A percentile compares a stretch with the other conserved stretches of the same genome.
Conservation (phyloP, 2,113 vertebrate species). For the Dasyornis broadbenti region DNA sequence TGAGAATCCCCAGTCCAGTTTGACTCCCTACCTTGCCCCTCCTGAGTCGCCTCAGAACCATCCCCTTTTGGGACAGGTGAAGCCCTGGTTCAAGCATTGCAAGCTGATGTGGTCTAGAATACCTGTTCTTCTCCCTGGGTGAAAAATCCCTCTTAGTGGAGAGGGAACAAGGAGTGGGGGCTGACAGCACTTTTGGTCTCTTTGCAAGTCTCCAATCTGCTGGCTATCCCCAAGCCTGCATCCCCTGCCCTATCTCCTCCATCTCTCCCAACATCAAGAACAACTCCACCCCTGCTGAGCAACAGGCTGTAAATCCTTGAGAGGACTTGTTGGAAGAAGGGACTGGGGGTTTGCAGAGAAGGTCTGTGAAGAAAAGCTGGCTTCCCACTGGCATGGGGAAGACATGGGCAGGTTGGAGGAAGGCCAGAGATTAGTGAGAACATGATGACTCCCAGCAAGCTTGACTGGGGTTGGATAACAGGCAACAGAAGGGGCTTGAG, state of each 20-base stretch:
- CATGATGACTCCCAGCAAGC: not conserved
- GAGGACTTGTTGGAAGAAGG: not conserved
- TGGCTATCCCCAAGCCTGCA: not conserved
- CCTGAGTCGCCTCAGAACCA: fast-evolving
- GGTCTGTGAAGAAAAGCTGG: not conserved
- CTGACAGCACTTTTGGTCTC: not conserved
- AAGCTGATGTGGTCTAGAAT: not conserved
- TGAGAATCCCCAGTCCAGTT: not conserved
- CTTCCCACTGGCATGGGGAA: not conserved
- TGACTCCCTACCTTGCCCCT: not conserved
- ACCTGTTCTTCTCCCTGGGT: not conserved
- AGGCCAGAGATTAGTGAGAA: not conserved
- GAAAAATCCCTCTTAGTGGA: not conserved
- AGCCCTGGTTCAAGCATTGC: not conserved
- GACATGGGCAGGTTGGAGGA: not conserved
- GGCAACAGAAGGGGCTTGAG: not conserved
- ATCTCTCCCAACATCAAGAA: not conserved
- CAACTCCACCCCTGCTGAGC: not conserved
- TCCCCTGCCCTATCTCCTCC: not conserved
- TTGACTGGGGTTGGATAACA: not conserved
- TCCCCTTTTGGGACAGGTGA: not conserved
- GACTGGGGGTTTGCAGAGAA: not conserved
- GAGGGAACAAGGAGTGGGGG: not conserved
- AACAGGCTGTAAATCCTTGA: not conserved
- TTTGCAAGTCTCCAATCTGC: not conserved